Conservation (phyloP, 2,888 invertebrate genomes). For the Amphipyra tragopoginis region DNA sequence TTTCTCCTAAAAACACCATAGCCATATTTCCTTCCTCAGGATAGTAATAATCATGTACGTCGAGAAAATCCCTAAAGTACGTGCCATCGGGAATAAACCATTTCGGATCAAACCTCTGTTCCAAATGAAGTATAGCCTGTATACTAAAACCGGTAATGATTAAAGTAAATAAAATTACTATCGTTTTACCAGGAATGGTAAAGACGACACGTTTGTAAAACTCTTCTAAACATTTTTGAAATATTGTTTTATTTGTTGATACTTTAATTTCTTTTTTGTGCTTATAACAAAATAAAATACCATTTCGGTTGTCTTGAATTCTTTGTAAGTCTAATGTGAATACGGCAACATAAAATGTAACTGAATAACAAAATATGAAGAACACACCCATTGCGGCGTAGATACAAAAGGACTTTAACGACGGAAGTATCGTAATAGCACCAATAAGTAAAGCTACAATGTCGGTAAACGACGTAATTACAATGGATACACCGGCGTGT, state of each 20-base stretch:
- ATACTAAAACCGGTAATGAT: conserved; percentile 91
- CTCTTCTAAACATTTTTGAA: conserved; percentile 89
- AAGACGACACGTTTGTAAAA: conserved; percentile 92
- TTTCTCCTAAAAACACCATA: conserved; percentile 91
- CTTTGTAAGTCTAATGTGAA: conserved; percentile 93
- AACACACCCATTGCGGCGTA: conserved; percentile 94
- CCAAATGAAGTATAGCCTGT: conserved; percentile 90
- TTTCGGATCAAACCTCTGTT: conserved; percentile 94
- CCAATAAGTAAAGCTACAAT: conserved; percentile 95
- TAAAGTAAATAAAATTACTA: conserved; percentile 90
- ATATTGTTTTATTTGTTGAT: conserved; percentile 88
- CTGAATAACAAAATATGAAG: conserved; percentile 93
- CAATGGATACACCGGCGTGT: conserved; percentile 95
- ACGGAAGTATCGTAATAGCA: conserved; percentile 94
- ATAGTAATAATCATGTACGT: conserved; percentile 90
- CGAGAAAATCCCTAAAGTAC: conserved; percentile 91
- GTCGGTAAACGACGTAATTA: conserved; percentile 95
- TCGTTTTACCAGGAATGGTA: conserved; percentile 91
- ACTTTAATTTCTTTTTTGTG: conserved; percentile 89
- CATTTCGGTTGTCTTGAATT: conserved; percentile 91
- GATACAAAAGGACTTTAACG: conserved; percentile 94
- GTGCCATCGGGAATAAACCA: conserved; percentile 94
- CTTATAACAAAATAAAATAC: conserved; percentile 91
- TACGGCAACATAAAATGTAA: conserved; percentile 95
- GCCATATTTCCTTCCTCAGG: conserved; percentile 91